phyloP scores from a whole-genome alignment of 1,140 invertebrate species.

The Acyrthosiphon pisum region DNA sequence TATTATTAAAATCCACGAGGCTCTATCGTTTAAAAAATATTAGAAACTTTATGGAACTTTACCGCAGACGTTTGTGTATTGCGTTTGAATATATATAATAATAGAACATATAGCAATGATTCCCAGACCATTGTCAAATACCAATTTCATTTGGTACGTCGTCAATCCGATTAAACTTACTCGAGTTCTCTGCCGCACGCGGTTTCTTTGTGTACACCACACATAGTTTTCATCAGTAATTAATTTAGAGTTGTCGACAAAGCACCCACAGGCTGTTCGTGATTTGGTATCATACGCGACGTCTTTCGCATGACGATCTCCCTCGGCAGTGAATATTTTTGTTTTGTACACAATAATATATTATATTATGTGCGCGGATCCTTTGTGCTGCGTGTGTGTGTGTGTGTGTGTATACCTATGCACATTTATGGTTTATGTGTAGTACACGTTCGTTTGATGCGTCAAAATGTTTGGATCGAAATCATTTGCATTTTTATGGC shows the following conservation, averaged over 20 bases:
- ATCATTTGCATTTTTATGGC: constrained; percentile 24
- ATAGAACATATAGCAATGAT: not conserved
- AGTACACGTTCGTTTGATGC: not conserved
- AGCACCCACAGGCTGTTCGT: not conserved
- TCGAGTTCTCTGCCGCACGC: not conserved
- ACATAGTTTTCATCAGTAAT: constrained; percentile 13
- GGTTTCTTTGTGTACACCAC: not conserved
- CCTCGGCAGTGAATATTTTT: not conserved
- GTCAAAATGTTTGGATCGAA: constrained; percentile 1
- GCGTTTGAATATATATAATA: not conserved
- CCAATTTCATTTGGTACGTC: constrained; percentile 1
- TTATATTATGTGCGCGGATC: not conserved
- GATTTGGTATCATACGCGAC: not conserved
- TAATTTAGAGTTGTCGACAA: constrained; percentile 23
- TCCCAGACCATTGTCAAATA: constrained; percentile 14
- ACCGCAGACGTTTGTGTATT: not conserved
- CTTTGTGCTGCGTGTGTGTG: not conserved
- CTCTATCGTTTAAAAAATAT: not conserved
- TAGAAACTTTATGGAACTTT: not conserved
- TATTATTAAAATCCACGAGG: not conserved
- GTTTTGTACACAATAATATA: not conserved
- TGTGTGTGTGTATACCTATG: not conserved
- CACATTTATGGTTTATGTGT: not conserved
- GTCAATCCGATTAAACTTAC: constrained; percentile 32
- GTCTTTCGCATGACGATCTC: not conserved